Evolutionary conservation across 2,797 vertebrate species (phyloP).

Genomic region (Cetoscarus ocellatus): DNA sequence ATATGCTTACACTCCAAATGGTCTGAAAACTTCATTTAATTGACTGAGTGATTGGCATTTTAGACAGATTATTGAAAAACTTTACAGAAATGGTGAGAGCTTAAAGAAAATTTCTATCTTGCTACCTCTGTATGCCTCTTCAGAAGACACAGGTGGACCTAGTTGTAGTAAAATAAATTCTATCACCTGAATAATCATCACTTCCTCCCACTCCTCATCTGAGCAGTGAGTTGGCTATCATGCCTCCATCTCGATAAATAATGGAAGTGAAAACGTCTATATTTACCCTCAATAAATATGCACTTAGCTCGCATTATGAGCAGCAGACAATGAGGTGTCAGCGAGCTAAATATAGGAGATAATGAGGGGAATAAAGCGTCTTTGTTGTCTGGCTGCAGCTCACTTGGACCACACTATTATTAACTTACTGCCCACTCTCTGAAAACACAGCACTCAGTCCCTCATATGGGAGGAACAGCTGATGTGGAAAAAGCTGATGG

Average conservation of each 20-base stretch:
- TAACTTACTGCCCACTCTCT: not conserved
- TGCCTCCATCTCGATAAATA: constrained; percentile 6
- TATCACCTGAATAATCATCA: not conserved
- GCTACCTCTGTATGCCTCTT: too few species aligned
- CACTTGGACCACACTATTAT: not conserved
- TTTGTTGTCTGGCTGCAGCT: constrained; percentile 1
- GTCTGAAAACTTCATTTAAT: too few species aligned
- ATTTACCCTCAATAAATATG: not conserved
- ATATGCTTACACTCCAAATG: too few species aligned
- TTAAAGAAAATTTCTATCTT: too few species aligned
- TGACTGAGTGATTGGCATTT: too few species aligned
- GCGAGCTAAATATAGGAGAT: constrained; percentile 8
- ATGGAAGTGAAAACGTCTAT: constrained; percentile 13
- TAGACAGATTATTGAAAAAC: too few species aligned
- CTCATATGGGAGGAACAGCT: not conserved
- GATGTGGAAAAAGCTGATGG: not conserved
- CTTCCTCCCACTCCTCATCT: not conserved
- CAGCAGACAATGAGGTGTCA: not conserved
- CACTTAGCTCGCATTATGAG: constrained; percentile 12
- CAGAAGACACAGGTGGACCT: too few species aligned
- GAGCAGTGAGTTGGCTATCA: not conserved
- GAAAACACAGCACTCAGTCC: not conserved
- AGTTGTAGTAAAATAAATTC: not conserved
- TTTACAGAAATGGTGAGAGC: too few species aligned
- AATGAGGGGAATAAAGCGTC: constrained; percentile 14